Conservation (phyloP, 64 coral and sea anemone genomes). For the Cladopsammia gracilis region DNA sequence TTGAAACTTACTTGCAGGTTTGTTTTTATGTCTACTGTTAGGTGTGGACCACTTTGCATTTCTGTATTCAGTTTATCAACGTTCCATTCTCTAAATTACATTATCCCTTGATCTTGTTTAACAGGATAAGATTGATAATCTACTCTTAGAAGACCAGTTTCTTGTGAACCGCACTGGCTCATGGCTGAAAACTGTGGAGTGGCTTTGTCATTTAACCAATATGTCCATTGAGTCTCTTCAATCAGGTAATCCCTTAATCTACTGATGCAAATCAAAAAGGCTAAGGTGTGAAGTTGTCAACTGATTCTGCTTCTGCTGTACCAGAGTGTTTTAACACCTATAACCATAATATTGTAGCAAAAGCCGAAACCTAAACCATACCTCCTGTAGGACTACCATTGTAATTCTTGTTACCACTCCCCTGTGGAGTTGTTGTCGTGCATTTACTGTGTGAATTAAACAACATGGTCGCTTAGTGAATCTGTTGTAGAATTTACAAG, state of each 20-base stretch:
- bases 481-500: too few species aligned
- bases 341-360: too few species aligned
- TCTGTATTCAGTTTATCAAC: background rate
- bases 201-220: slow-evolving; percentile 67
- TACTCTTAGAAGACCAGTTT: slow-evolving; percentile 56
- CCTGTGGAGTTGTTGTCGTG: too few species aligned
- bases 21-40: background rate
- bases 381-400: too few species aligned
- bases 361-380: too few species aligned
- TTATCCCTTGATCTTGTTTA: background rate
- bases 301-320: too few species aligned
- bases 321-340: too few species aligned
- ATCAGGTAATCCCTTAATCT: background rate
- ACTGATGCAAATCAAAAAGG: background rate
- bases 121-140: slow-evolving; percentile 49
- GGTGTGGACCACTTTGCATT: background rate
- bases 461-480: too few species aligned
- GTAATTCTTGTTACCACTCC: too few species aligned
- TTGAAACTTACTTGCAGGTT: slow-evolving; percentile 55
- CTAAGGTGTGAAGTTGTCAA: too few species aligned
- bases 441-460: too few species aligned
- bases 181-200: slow-evolving; percentile 71
- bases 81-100: background rate
- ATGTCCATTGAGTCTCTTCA: slow-evolving; percentile 44
- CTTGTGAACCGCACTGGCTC: slow-evolving; percentile 69